Percentiles rank a stretch among this genome's conserved stretches.
Conservation (phyloP, 2,113 vertebrate species). For the Trinectes maculatus region DNA sequence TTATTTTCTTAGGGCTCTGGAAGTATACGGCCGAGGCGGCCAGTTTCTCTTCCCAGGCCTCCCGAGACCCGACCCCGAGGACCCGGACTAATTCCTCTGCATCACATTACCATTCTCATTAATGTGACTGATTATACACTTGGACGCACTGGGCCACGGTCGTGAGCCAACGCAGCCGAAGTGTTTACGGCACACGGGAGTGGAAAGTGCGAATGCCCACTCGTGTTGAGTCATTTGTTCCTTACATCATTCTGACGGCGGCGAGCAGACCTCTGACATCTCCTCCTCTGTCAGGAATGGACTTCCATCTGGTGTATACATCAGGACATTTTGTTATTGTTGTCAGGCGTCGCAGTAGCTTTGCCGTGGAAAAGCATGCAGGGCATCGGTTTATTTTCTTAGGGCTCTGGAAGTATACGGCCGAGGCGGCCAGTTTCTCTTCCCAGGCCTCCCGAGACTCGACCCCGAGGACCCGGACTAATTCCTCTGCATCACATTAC, state of each 20-base stretch:
- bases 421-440: constrained; percentile 40
- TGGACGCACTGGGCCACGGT: constrained; percentile 37
- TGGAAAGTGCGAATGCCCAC: constrained; percentile 62
- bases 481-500: constrained; percentile 70
- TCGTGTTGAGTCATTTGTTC: constrained; percentile 64
- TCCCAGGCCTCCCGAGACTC: constrained; percentile 38
- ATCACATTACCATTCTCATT: constrained; percentile 73
- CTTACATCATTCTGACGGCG: constrained; percentile 57
- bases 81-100: constrained; percentile 63
- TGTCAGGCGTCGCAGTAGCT: constrained; percentile 32
- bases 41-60: constrained; percentile 36
- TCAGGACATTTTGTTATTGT: constrained; percentile 45
- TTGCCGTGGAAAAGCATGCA: neutral
- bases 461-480: constrained; percentile 59
- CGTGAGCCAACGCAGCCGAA: constrained; percentile 44
- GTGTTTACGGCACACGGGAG: constrained; percentile 58
- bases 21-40: constrained; percentile 33
- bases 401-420: constrained; percentile 22
- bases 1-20: constrained; percentile 32
- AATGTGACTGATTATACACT: constrained; percentile 64
- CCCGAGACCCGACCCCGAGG: constrained; percentile 54
- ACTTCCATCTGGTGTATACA: too few relatives aligned
- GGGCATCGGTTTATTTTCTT: constrained; percentile 28
- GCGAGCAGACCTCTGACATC: constrained; percentile 49
- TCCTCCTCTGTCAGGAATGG: constrained; percentile 53